Evolutionary conservation across 2,888 invertebrate species (phyloP), one percentile per base, ranked within the genome.

Genomic region (Melitaea athalia): DNA sequence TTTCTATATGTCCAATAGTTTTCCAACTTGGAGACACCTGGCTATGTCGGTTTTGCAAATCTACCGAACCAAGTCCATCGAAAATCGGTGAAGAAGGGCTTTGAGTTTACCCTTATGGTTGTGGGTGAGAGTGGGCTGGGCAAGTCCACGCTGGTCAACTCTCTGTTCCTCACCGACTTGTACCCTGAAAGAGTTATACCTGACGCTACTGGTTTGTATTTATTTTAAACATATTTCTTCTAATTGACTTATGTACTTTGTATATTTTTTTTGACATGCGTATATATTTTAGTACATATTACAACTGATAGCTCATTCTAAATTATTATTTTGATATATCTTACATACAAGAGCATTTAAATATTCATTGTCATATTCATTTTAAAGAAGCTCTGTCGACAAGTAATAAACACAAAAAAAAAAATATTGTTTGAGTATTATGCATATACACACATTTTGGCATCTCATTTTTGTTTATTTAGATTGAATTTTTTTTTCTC

Each of bases 51-150:
- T 4, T 98, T 98, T 89, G 99, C 98, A 63, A 99, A 99, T 93
- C 90, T 99, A 50, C 99, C 99, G 1, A 98, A 99, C 89, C 99
- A 99, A 90, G 98, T 99, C 38, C 98, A 99, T 87, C 94, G 99
- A 73, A 99, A 99, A 89, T 98, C 98, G 0, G 99, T 99, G 64
- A 99, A 99, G 88, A 99, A 98, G 85, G 99, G 99, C 31, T 99
- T 99, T 85, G 99, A 99, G 90, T 99, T 99, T 85, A 99, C 99
- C 0, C 92, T 99, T 12, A 99, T 99, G 99, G 98, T 99, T 66
- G 98, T 98, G 10, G 98, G 98, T 49, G 97, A 97, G 81, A 96
- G 96, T 76, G 98, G 99, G 0, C 92, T 99, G 50, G 99, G 99
- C 47, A 99, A 99, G 92, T 98, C 98, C 0, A 99, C 99, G 0